phyloP scores from a whole-genome alignment of 2,797 vertebrate species.

The Esox lucius region DNA sequence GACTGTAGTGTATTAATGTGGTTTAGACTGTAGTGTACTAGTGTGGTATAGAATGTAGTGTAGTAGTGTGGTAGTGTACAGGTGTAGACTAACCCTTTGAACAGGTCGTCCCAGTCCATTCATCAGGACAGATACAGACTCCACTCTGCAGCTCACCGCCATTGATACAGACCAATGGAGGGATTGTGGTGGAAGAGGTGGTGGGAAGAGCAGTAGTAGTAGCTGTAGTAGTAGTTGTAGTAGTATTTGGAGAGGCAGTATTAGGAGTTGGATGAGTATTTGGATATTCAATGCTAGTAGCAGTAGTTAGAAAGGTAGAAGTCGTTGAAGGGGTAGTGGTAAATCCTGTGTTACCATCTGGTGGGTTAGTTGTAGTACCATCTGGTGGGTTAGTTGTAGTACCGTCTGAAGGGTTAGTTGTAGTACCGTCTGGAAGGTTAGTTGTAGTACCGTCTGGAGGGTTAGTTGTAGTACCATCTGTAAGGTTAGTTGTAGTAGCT shows the following conservation, averaged over 20 bases:
- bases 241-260: neutral
- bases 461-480: neutral
- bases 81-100: conserved; percentile 30
- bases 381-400: no score
- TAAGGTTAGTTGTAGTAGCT: neutral
- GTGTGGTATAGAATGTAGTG: no score
- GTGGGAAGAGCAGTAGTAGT: neutral
- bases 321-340: neutral
- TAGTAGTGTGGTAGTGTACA: no score
- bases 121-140: conserved; percentile 56
- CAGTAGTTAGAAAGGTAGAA: neutral
- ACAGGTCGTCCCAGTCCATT: conserved; percentile 49
- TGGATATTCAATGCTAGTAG: neutral
- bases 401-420: neutral
- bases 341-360: neutral
- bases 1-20: no score
- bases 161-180: conserved; percentile 21
- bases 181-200: neutral
- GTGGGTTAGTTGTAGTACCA: neutral
- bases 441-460: no score
- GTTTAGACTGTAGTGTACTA: no score
- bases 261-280: neutral
- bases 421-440: no score
- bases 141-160: neutral
- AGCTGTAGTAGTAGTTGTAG: neutral